Evolutionary conservation across 2,797 vertebrate species (phyloP).

Genomic region (Philypnodon macrostomus): DNA sequence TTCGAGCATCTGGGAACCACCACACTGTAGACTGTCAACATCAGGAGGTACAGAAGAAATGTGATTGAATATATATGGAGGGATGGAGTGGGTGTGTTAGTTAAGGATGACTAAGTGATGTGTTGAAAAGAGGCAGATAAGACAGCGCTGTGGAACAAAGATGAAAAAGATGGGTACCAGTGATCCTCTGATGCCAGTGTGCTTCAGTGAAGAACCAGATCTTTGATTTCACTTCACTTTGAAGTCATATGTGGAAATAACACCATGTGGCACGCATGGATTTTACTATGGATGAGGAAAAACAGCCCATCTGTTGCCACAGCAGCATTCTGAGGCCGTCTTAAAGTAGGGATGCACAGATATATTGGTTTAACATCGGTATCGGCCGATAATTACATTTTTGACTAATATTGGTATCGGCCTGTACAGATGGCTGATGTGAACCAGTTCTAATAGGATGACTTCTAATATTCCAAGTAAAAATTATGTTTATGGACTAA

Average conservation of each 20-base stretch:
- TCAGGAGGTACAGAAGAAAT: constrained; percentile 10
- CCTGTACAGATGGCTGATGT: too few species aligned
- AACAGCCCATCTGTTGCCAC: constrained; percentile 14
- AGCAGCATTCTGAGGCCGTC: too few species aligned
- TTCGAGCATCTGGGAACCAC: constrained; percentile 35
- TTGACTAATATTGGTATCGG: too few species aligned
- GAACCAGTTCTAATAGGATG: too few species aligned
- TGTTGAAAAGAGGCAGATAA: constrained; percentile 58
- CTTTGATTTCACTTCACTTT: constrained; percentile 56
- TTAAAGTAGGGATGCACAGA: too few species aligned
- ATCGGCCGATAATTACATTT: too few species aligned
- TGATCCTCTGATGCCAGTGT: constrained; percentile 38
- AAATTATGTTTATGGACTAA: too few species aligned
- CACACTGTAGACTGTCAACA: constrained; percentile 38
- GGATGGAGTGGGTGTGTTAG: constrained; percentile 41
- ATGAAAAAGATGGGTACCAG: constrained; percentile 43
- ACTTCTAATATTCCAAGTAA: too few species aligned
- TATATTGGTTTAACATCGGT: too few species aligned
- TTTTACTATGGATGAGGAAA: constrained; percentile 32
- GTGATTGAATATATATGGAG: constrained; percentile 1
- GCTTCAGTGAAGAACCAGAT: constrained; percentile 41
- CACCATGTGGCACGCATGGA: constrained; percentile 53
- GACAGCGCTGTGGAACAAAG: constrained; percentile 35
- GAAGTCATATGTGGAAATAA: constrained; percentile 53
- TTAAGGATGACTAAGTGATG: constrained; percentile 60